Evolutionary conservation across 2,888 invertebrate genomes (phyloP).

Genomic region (Timema podura): DNA sequence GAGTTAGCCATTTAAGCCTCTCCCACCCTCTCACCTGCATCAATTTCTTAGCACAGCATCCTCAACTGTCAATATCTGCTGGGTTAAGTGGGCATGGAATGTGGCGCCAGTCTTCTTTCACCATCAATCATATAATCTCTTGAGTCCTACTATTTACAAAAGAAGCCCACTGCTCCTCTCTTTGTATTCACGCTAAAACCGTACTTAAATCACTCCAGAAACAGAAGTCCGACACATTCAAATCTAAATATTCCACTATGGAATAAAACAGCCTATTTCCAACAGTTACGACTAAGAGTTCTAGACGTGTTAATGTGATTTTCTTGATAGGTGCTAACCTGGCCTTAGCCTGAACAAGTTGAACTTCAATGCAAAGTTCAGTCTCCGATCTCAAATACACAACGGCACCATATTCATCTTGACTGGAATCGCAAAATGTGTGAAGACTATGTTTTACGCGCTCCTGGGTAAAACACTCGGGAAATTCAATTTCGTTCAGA

Average conservation of each 20-base stretch:
- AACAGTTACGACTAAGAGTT: slow-evolving; percentile 32
- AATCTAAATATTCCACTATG: not conserved
- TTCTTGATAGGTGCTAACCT: slow-evolving; percentile 29
- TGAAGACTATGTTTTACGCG: not conserved
- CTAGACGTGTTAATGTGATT: slow-evolving; percentile 31
- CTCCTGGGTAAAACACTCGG: not conserved
- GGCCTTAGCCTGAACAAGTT: slow-evolving; percentile 28
- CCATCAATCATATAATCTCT: slow-evolving; percentile 23
- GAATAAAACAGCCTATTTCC: slow-evolving; percentile 22
- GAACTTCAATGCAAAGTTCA: not conserved
- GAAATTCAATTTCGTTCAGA: not conserved
- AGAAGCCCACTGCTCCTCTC: slow-evolving; percentile 31
- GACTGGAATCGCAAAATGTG: not conserved
- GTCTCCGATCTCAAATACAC: not conserved
- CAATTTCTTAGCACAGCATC: slow-evolving; percentile 18
- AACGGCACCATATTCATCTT: not conserved
- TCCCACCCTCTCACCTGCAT: slow-evolving; percentile 29
- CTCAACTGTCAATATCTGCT: slow-evolving; percentile 34
- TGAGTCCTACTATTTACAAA: slow-evolving; percentile 31
- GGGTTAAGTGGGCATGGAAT: slow-evolving; percentile 31
- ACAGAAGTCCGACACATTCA: not conserved
- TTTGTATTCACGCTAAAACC: slow-evolving; percentile 30
- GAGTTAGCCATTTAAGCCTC: slow-evolving; percentile 27
- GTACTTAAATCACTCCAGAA: slow-evolving; percentile 32
- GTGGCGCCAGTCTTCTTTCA: slow-evolving; percentile 30